Conservation (phyloP, 2,113 vertebrate genomes). For the Gorsachius goisagi region DNA sequence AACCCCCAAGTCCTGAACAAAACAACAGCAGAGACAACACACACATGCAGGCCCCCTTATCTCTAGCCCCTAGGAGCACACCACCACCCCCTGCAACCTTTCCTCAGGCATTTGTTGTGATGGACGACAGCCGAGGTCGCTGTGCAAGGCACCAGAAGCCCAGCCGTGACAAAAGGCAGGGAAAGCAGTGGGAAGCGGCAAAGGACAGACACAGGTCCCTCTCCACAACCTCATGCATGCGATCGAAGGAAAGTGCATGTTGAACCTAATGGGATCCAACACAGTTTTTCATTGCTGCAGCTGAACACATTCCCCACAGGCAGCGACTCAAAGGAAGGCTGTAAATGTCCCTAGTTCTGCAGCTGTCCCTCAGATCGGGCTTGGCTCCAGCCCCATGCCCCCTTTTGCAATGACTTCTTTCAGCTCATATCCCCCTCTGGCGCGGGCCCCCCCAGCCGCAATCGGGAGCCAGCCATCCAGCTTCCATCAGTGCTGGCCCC, state of each 20-base stretch:
- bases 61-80: neutral
- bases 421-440: neutral
- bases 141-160: neutral
- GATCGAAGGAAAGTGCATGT: neutral
- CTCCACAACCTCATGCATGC: neutral
- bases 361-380: neutral
- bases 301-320: neutral
- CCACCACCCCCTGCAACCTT: neutral
- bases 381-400: neutral
- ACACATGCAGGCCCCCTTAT: neutral
- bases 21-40: neutral
- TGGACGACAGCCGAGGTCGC: neutral
- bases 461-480: neutral
- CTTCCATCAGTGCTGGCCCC: neutral
- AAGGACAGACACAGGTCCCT: neutral
- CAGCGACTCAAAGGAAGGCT: neutral
- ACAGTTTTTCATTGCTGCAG: neutral
- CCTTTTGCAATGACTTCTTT: neutral
- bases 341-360: neutral
- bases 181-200: neutral
- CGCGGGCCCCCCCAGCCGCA: fast-evolving
- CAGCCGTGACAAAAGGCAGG: neutral
- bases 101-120: neutral
- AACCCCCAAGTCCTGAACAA: neutral
- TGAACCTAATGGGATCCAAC: neutral